Base-by-base conservation (phyloP, 2,113 vertebrate species). In the Gadus macrocephalus region DNA sequence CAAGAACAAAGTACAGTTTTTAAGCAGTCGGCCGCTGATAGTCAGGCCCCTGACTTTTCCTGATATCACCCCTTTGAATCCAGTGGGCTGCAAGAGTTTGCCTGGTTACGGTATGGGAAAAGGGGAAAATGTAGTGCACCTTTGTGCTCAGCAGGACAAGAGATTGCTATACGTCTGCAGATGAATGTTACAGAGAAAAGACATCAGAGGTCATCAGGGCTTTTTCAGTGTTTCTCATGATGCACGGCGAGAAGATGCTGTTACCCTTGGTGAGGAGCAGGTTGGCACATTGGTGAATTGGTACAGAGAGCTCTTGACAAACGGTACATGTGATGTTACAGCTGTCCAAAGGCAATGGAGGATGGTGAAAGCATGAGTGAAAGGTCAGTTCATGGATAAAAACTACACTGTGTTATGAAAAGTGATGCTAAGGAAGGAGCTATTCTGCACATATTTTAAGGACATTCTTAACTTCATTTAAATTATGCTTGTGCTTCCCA, bases 241-340 rank as follows among this genome's bases (percentile, higher is more conserved):
- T 56, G 53, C 53, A 56, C 14, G 53, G 53, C 53, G 4, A 56
- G 53, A 56, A 56, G 53, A 56, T 56, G 53, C 16, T 17, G 53
- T 8, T 56, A 56, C 53, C 53, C 14, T 5, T 56, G 53, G 3
- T 17, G 53, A 56, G 53, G 53, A 56, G 53, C 53, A 56, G 53
- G 53, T 56, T 3, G 53, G 14, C 53, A 56, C 53, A 56, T 56
- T 56, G 53, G 53, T 56, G 12, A 56, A 56, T 56, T 56, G 53
- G 53, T 56, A 56, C 53, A 56, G 53, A 56, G 53, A 56, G 53
- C 53, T 56, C 53, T 56, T 56, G 53, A 56, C 53, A 56, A 56
- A 56, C 53, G 14, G 12, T 56, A 12, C 4, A 56, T 56, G 3
- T 56, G 53, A 56, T 56, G 16, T 56, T 56, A 56, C 3, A 56